Percentiles rank a stretch among this genome's conserved stretches.
Conservation (phyloP, 2,113 vertebrate species). For the Strix aluco region DNA sequence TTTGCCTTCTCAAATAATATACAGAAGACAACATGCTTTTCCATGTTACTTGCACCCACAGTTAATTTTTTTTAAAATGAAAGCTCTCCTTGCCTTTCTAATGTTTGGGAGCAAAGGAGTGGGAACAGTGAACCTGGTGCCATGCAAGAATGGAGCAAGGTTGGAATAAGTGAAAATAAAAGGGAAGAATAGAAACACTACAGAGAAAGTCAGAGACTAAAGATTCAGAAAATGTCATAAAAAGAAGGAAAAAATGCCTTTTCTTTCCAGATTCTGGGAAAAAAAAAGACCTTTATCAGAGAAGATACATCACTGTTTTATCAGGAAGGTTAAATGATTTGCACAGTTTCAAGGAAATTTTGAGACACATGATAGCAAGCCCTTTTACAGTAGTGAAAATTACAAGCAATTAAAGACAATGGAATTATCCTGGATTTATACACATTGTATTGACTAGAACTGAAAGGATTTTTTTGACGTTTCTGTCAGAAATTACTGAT, state of each 20-base stretch:
- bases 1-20: neutral
- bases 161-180: neutral
- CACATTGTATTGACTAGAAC: neutral
- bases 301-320: neutral
- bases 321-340: neutral
- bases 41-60: neutral
- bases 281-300: neutral
- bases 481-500: neutral
- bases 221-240: neutral
- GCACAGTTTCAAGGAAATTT: neutral
- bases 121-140: fast-evolving
- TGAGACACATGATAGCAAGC: neutral
- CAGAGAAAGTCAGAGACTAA: neutral
- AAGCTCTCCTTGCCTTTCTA: neutral
- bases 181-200: neutral
- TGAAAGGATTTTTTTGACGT: neutral
- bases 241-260: neutral
- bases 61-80: neutral
- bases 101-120: neutral
- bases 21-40: neutral
- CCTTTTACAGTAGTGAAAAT: neutral
- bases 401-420: neutral
- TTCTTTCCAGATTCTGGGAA: neutral
- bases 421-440: neutral
- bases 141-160: neutral